Percentiles rank a stretch among this genome's conserved stretches.
phyloP scores from a whole-genome alignment of 2,888 invertebrate species.

The Eristalis tenax region DNA sequence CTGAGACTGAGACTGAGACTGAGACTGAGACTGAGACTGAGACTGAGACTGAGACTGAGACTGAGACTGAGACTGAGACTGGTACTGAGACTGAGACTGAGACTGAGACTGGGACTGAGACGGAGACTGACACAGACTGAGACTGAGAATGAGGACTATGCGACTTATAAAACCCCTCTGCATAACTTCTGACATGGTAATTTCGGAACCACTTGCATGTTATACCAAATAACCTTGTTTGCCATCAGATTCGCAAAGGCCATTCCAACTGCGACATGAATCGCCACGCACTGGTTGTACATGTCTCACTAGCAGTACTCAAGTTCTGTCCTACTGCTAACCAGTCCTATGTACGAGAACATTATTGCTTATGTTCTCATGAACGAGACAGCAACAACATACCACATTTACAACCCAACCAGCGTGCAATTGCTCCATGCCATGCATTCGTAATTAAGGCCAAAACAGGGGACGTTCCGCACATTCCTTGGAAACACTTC shows the following conservation, averaged over 20 bases:
- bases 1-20: no score
- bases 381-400: background rate
- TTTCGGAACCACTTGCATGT: background rate
- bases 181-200: background rate
- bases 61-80: background rate
- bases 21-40: no score
- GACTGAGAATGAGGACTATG: no score
- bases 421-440: background rate
- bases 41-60: background rate
- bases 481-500: constrained; percentile 4
- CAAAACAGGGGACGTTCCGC: background rate
- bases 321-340: background rate
- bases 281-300: background rate
- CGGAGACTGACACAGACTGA: no score
- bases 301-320: background rate
- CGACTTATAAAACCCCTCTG: background rate
- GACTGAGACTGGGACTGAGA: no score
- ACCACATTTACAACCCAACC: background rate
- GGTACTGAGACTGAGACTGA: no score
- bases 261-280: background rate
- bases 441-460: constrained; percentile 5
- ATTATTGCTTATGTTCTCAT: background rate
- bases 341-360: background rate
- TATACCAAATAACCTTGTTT: background rate
- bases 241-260: background rate